Evolutionary conservation across 2,888 invertebrate species (phyloP), one percentile per base, ranked within the genome.

Genomic region (Dicyrtoma fusca): DNA sequence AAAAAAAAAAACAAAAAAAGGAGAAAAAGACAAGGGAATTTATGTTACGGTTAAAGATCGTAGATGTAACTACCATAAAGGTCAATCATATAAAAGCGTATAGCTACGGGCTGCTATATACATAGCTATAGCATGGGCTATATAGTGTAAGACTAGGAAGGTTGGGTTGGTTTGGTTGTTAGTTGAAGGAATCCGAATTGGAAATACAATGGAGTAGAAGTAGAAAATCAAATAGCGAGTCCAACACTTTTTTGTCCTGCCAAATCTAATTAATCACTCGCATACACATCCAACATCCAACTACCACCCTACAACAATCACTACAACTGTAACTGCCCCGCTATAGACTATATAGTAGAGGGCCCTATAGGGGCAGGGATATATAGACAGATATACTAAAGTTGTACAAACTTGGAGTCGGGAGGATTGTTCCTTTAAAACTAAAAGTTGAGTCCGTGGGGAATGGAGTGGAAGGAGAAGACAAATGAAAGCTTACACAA

Each of bases 401-500:
- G 4, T 61, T 61, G 61, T 26, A 26, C 4, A 8, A 44, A 61
- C 42, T 61, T 61, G 10, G 61, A n/a, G n/a, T n/a, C n/a, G n/a
- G n/a, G n/a, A n/a, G n/a, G 17, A 61, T 26, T 14, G 26, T 59
- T 34, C n/a, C 14, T 59, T 53, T 17, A 53, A 53, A 34, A 25
- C 34, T 59, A 49, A 25, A 70, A 64, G 61, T 34, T 45, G 3
- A 59, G 55, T 65, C 55, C 65, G 42, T 55, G 26, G 71, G 71
- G 61, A 45, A 65, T 65, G 69, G 73, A 73, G 34, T 57, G 62
- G 44, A 42, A 62, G 45, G 11, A 68, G 53, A 53, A 68, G 63
- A 73, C 69, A 73, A 73, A 72, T 72, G 68, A 72, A 66, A 61
- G 55, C 51, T 49, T 64, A 8, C 25, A 53, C 34, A 53, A 69